Evolutionary conservation across 2,797 vertebrate species (phyloP), one percentile per base, ranked within the genome.

Genomic region (Lates japonicus): DNA sequence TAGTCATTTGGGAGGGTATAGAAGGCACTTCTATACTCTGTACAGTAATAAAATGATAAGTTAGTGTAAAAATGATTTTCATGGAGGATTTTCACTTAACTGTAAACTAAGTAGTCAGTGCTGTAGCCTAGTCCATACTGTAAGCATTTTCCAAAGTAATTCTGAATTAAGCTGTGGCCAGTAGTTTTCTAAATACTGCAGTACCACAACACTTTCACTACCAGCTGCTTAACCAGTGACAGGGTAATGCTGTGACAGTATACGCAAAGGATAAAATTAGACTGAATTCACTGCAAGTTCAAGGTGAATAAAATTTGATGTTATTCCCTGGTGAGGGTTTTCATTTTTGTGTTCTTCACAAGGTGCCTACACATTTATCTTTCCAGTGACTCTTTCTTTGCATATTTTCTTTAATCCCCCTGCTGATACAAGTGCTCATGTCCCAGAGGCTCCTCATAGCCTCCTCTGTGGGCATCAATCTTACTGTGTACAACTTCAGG

Each of bases 341-440:
- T 92, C 89, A 89, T 91, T 95, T 94, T 90, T 94, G 81, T 93
- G 91, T 93, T 96, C 88, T 88, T 95, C 92, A 91, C 90, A 87
- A 88, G 87, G 87, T 90, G 81, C 92, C 75, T 86, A 91, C 92
- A 94, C 95, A 96, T 96, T 95, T 95, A 95, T 96, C 95, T 96
- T 96, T 91, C 88, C 80, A 74, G 85, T 78, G 87, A 91, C 85
- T 90, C 85, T 89, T 93, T 85, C 90, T 93, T 89, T 94, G 94
- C 94, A 95, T 94, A 95, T 94, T 94, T 90, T 83, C 91, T 89
- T 94, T 90, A 95, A 95, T 94, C 93, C 94, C 93, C 92, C 83
- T 93, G 93, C 91, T 93, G 93, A 95, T 94, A 92, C 92, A 90
- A 91, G 91, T 82, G 88, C 88, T 88, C 80, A 78, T 80, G 81